Evolutionary conservation across 1,140 invertebrate genomes (phyloP).

Genomic region (Musca domestica): DNA sequence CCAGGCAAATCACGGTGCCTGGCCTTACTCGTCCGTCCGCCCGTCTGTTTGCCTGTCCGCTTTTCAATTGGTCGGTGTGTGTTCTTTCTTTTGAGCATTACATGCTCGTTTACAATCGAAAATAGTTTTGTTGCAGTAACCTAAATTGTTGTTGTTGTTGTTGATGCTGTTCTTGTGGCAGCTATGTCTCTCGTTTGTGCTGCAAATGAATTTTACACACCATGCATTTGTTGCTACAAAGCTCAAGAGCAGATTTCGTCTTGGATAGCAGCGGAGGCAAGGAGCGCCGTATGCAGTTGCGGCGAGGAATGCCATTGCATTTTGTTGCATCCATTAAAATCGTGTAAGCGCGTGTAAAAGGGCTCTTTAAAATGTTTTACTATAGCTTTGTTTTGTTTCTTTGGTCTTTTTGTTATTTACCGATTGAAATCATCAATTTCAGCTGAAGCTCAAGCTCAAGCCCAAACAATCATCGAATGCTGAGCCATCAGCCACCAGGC

Average conservation of each 20-base stretch:
- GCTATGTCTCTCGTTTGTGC: background rate
- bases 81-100: background rate
- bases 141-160: constrained; percentile 2
- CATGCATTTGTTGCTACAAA: constrained; percentile 1
- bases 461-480: too few relatives aligned
- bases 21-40: too few relatives aligned
- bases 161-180: background rate
- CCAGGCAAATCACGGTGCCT: too few relatives aligned
- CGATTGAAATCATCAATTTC: constrained; percentile 16
- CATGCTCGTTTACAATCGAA: constrained; percentile 21
- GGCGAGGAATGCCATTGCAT: background rate
- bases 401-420: constrained; percentile 13
- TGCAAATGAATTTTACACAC: background rate
- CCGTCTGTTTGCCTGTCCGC: too few relatives aligned
- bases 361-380: background rate
- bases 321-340: constrained; percentile 20
- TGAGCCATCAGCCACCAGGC: too few relatives aligned
- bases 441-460: too few relatives aligned
- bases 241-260: background rate
- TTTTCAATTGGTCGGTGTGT: too few relatives aligned
- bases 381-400: too few relatives aligned
- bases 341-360: constrained; percentile 21
- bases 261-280: too few relatives aligned
- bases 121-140: constrained; percentile 15
- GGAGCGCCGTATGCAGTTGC: too few relatives aligned